Evolutionary conservation across 2,113 vertebrate species (phyloP).

Genomic region (Colistium nudipinnis): DNA sequence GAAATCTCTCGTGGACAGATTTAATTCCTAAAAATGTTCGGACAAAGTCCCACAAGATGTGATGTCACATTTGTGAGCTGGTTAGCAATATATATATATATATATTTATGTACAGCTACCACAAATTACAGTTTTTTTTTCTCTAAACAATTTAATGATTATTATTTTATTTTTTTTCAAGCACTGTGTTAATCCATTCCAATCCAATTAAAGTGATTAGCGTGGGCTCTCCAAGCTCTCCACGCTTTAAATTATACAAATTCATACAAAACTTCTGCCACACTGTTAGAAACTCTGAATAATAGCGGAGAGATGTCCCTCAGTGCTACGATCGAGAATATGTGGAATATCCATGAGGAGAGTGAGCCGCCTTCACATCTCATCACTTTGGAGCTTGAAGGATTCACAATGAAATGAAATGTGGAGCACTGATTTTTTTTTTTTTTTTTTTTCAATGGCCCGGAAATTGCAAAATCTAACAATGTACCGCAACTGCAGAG

Average conservation of each 20-base stretch:
- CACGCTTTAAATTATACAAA: too few species aligned
- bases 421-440: slow-evolving; percentile 1
- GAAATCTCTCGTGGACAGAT: slow-evolving; percentile 11
- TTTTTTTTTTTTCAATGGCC: slow-evolving; percentile 9
- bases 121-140: too few species aligned
- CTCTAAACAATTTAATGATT: not conserved
- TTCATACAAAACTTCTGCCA: too few species aligned
- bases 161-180: too few species aligned
- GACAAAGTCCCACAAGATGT: not conserved
- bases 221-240: too few species aligned
- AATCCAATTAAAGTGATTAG: too few species aligned
- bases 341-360: slow-evolving; percentile 5
- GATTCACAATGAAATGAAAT: slow-evolving; percentile 35
- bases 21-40: slow-evolving; percentile 9
- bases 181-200: too few species aligned
- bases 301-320: not conserved
- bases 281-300: not conserved
- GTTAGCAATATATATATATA: too few species aligned
- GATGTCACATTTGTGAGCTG: too few species aligned
- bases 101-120: too few species aligned
- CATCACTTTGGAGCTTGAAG: slow-evolving; percentile 14
- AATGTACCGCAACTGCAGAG: slow-evolving; percentile 40
- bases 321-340: too few species aligned
- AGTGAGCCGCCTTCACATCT: not conserved
- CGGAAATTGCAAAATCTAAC: slow-evolving; percentile 46